Base-by-base conservation (phyloP, 2,888 invertebrate species). In the Augiades crinisus region DNA sequence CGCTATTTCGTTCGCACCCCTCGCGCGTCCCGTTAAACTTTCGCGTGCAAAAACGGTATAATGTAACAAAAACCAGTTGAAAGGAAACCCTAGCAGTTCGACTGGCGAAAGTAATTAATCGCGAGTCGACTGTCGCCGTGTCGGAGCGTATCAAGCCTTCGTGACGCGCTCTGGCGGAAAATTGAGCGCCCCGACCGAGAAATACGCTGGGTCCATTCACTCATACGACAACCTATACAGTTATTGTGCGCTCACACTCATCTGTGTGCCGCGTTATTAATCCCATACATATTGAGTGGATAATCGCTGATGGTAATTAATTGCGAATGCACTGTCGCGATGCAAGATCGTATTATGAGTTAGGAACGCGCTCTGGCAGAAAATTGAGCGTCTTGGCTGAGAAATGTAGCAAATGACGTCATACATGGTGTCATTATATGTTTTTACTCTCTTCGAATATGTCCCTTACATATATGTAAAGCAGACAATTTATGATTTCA, bases 41-140 rank as follows among this genome's bases (percentile, higher is more conserved):
- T 65, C 58, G 58, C 61, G 61, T 65, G 66, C 66, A 70, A 70
- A 81, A 77, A 76, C 68, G 66, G 45, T 60, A 24, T 27, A 44
- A 12, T 34, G 77, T 75, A 80, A 79, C 72, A 75, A 76, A 79
- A 76, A 79, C 76, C 75, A 76, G 75, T 71, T 75, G 76, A 78
- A 73, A 72, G 62, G 82, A 83, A 82, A 78, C 82, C 84, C 68
- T 77, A 78, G 67, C 66, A 70, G 71, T 74, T 67, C 72, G 75
- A 75, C 75, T 75, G 70, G 78, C 73, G 72, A 78, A 80, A 81
- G 81, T 85, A 83, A 85, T 86, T 84, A 83, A 84, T 84, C 81
- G 80, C 73, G 54, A 45, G 59, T 63, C 55, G 69, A 64, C 81
- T 81, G 86, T 83, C 88, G 72, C 68, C 81, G 70, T 79, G 86